Conservation (phyloP, 2,797 vertebrate species). For the Eutrigla gurnardus region DNA sequence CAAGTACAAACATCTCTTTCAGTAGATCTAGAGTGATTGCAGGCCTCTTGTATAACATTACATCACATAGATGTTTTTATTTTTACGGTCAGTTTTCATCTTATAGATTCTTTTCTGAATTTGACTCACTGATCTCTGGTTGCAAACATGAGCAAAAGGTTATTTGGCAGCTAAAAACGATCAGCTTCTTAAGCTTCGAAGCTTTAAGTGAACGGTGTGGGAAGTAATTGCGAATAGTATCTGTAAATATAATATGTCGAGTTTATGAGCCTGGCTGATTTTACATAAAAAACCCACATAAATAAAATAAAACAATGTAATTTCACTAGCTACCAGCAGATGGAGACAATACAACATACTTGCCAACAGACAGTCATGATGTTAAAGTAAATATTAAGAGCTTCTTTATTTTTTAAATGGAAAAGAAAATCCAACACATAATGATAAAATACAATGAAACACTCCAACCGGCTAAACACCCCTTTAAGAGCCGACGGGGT, state of each 20-base stretch:
- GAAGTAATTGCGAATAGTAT: not conserved
- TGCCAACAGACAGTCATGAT: not conserved
- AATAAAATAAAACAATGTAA: constrained; percentile 2
- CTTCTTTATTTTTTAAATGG: constrained; percentile 24
- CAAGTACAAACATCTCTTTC: not conserved
- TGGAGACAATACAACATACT: constrained; percentile 68
- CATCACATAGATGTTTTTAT: constrained; percentile 7
- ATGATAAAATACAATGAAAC: constrained; percentile 26
- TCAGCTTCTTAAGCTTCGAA: no score
- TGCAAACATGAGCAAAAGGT: not conserved
- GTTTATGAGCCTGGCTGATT: not conserved
- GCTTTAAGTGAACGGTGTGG: not conserved
- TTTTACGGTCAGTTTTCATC: constrained; percentile 3
- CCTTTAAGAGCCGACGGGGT: constrained; percentile 29
- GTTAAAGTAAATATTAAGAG: constrained; percentile 13
- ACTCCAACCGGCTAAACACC: constrained; percentile 21
- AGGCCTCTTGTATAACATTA: not conserved
- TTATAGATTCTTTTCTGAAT: not conserved
- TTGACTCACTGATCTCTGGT: not conserved
- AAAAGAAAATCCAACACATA: constrained; percentile 17
- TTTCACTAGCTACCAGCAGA: constrained; percentile 66
- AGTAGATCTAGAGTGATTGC: not conserved
- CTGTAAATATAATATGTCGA: not conserved
- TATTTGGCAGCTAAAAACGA: not conserved
- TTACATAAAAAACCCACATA: not conserved